phyloP scores from a whole-genome alignment of 2,113 vertebrate species.

The Pundamilia nyererei region DNA sequence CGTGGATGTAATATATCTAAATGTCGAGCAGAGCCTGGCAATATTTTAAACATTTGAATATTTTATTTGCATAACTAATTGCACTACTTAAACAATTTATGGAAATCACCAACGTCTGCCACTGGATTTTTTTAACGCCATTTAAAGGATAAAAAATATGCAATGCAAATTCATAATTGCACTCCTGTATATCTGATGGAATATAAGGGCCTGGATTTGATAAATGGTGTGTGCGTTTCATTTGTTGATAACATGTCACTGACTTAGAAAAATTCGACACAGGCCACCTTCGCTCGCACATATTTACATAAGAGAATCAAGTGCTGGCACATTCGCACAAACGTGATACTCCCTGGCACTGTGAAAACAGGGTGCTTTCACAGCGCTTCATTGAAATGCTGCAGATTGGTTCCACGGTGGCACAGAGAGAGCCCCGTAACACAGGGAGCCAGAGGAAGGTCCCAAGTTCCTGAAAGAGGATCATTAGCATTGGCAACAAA shows the following conservation, averaged over 20 bases:
- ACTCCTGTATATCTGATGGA: not conserved
- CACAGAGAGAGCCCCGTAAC: slow-evolving; percentile 6
- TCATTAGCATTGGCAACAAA: slow-evolving; percentile 60
- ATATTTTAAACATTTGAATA: not conserved
- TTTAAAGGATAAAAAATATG: not conserved
- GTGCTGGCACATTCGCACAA: not conserved
- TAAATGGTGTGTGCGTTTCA: not conserved
- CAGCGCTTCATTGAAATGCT: slow-evolving; percentile 60
- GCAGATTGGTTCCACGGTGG: slow-evolving; percentile 21
- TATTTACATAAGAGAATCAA: slow-evolving; percentile 5
- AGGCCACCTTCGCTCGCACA: not conserved
- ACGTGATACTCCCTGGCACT: not conserved
- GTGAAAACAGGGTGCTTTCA: slow-evolving; percentile 47
- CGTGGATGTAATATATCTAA: not conserved
- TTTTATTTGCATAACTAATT: slow-evolving; percentile 5
- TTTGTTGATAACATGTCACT: not conserved
- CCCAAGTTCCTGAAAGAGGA: slow-evolving; percentile 42
- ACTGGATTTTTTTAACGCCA: not conserved
- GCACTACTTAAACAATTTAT: not conserved
- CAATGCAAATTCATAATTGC: not conserved
- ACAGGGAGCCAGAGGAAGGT: slow-evolving; percentile 20
- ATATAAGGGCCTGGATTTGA: not conserved
- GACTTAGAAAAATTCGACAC: not conserved
- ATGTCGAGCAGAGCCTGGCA: not conserved
- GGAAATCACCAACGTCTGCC: not conserved